Evolutionary conservation across 1,140 invertebrate species (phyloP), one percentile per base, ranked within the genome.

Genomic region (Orchesella cincta): DNA sequence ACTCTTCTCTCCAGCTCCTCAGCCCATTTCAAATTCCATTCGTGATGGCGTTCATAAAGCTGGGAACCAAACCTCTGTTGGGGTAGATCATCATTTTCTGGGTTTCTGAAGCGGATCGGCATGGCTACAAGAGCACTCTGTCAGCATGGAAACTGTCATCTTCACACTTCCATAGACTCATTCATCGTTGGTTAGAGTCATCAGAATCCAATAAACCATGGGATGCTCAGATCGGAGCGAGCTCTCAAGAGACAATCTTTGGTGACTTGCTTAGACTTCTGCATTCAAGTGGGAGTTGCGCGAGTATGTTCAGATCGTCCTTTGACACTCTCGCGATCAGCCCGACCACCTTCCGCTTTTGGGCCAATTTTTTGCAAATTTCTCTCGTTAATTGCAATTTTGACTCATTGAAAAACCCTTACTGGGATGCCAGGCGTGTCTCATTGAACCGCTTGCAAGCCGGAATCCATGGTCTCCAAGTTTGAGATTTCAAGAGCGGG

Each of bases 1-100:
- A 96, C 92, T 5, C 87, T 86, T 98, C 96, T 64, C 96, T 86
- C 94, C 95, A 98, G 0, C 89, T 78, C 74, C n/a, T n/a, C n/a
- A n/a, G 98, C 86, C 96, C 96, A 98, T 18, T 92, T 89, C 0
- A 98, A 85, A n/a, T n/a, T 1, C 94, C 96, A 82, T 93, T 90
- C 81, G n/a, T 90, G 88, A 85, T 98, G 97, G 87, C 98, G 95
- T 1, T 88, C 85, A 93, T 97, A 93, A 1, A 98, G 86, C 28
- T n/a, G n/a, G 85, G 28, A 0, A 93, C 87, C 0, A 97, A 83
- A 0, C 89, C 89, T 46, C 82, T 81, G n/a, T n/a, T n/a, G n/a
- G 0, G 93, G 93, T 0, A 88, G 88, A 67, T 87, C 83, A 26
- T 88, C 85, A 62, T 89, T 82, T 77, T 91, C 90, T 78, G 91